phyloP scores from a whole-genome alignment of 2,797 vertebrate genomes.

The Coregonus ussuriensis region DNA sequence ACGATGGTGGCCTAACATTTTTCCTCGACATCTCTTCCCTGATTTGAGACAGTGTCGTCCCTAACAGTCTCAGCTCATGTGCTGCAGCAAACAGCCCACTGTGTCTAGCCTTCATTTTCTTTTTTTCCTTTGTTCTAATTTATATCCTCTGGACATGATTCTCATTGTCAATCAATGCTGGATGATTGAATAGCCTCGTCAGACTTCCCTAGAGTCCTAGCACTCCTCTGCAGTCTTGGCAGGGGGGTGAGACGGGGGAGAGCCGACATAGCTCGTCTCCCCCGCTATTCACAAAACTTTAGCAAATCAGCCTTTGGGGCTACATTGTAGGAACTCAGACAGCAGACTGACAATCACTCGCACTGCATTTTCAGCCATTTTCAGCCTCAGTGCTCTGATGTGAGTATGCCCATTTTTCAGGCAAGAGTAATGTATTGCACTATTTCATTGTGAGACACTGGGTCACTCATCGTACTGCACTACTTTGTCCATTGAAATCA shows the following conservation, averaged over 20 bases:
- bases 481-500: neutral
- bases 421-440: neutral
- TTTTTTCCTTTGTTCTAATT: constrained; percentile 66
- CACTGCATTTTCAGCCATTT: constrained; percentile 4
- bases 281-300: constrained; percentile 23
- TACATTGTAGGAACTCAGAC: constrained; percentile 11
- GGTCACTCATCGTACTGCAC: neutral
- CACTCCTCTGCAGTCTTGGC: constrained; percentile 50
- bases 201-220: constrained; percentile 50
- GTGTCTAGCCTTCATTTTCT: constrained; percentile 47
- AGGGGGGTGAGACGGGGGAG: constrained; percentile 13
- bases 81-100: constrained; percentile 40
- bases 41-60: constrained; percentile 29
- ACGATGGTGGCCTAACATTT: neutral
- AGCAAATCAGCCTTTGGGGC: constrained; percentile 33
- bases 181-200: constrained; percentile 58
- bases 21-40: constrained; percentile 3
- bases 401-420: constrained; percentile 11
- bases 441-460: neutral
- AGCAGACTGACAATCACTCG: constrained; percentile 18
- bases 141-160: constrained; percentile 68
- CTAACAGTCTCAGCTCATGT: constrained; percentile 25
- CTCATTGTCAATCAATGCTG: constrained; percentile 61
- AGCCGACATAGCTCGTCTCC: constrained; percentile 36
- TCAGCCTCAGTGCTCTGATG: constrained; percentile 15